These are phyloP conservation scores for Ibidorhyncha struthersii DNA, from an alignment of 2,113 vertebrate genomes.

Conservation along the genomic window DNA sequence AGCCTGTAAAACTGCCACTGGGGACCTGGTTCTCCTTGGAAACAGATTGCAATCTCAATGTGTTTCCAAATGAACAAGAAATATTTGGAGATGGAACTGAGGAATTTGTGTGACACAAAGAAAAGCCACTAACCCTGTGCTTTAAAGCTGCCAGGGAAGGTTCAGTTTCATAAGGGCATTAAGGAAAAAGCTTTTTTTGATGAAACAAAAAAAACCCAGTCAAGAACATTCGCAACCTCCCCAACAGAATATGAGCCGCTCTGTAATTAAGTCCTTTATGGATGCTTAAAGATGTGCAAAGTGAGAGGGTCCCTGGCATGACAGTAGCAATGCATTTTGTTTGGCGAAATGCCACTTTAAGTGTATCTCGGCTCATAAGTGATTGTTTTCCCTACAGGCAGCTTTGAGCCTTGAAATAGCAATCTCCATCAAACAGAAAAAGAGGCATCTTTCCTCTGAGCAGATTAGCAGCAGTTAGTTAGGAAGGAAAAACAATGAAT, in stretches of 20 bases:
- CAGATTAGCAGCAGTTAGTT: background rate
- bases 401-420: background rate
- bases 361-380: background rate
- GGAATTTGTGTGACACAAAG: background rate
- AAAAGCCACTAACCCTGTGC: background rate
- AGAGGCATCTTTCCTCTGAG: background rate
- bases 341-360: background rate
- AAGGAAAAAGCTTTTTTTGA: background rate
- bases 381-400: slow-evolving; percentile 2
- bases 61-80: slow-evolving; percentile 18
- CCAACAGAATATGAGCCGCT: background rate
- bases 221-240: background rate
- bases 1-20: background rate
- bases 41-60: slow-evolving; percentile 5
- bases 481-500: background rate
- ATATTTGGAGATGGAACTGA: background rate
- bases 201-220: background rate
- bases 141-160: background rate
- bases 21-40: slow-evolving; percentile 10
- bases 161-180: background rate
- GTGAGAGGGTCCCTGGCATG: background rate
- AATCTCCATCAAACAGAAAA: background rate
- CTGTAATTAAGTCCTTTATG: slow-evolving; percentile 24
- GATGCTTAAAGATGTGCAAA: slow-evolving; percentile 2
- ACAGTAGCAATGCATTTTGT: background rate